Conservation (phyloP, 2,113 vertebrate genomes). For the Sus scrofa region T2T-Sscrofa CM000814.6:140398501-140399000, state of each 20-base stretch:
- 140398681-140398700: background rate
- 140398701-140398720: background rate
- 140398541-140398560: background rate
- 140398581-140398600: background rate
- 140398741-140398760: too few species aligned
- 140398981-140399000: background rate
- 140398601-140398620: background rate
- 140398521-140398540: background rate
- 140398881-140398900: background rate
- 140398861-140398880: background rate
- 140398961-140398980: background rate
- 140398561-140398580: background rate
- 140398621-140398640: background rate
- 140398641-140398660: background rate
- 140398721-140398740: background rate
- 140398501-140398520: too few species aligned
- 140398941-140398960: accelerated
- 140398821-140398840: background rate
- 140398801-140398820: background rate
- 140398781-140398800: accelerated
- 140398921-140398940: background rate
- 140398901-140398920: background rate
- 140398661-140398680: background rate
- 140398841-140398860: background rate
- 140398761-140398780: too few species aligned